phyloP scores from a whole-genome alignment of 2,113 vertebrate species.

The Ifrita kowaldi region DNA sequence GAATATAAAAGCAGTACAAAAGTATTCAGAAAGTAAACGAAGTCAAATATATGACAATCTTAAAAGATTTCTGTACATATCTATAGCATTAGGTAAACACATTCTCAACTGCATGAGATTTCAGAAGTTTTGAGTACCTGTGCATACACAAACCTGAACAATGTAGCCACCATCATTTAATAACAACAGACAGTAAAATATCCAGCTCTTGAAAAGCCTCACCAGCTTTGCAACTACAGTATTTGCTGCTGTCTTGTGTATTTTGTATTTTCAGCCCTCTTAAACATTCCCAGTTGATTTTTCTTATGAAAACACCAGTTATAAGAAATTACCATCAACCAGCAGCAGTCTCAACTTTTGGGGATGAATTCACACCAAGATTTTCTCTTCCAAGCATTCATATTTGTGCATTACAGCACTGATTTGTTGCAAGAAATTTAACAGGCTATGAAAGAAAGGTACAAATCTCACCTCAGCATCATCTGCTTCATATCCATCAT shows the following conservation, averaged over 20 bases:
- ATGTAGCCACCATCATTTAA: neutral
- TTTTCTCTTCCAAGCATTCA: neutral
- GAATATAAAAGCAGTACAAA: neutral
- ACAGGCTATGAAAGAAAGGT: neutral
- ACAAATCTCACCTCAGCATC: constrained; percentile 81
- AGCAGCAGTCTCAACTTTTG: neutral
- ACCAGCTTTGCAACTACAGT: neutral
- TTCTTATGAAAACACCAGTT: neutral
- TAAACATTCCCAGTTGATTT: neutral
- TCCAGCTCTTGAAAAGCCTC: neutral
- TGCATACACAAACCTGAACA: neutral
- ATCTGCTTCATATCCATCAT: constrained; percentile 90
- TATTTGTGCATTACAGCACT: neutral
- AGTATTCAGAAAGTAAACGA: neutral
- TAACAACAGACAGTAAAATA: neutral
- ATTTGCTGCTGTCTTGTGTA: neutral
- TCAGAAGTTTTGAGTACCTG: neutral
- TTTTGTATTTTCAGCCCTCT: neutral
- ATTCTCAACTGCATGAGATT: neutral
- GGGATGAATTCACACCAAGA: neutral
- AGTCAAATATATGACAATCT: neutral
- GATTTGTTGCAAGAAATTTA: neutral
- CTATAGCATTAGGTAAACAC: neutral
- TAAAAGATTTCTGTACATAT: neutral
- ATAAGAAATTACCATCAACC: neutral